A percentile compares a stretch with the other conserved stretches of the same genome.
These are phyloP conservation scores for Barypeithes pellucidus DNA, from an alignment of 2,888 invertebrate species.

Conservation along the genomic window DNA sequence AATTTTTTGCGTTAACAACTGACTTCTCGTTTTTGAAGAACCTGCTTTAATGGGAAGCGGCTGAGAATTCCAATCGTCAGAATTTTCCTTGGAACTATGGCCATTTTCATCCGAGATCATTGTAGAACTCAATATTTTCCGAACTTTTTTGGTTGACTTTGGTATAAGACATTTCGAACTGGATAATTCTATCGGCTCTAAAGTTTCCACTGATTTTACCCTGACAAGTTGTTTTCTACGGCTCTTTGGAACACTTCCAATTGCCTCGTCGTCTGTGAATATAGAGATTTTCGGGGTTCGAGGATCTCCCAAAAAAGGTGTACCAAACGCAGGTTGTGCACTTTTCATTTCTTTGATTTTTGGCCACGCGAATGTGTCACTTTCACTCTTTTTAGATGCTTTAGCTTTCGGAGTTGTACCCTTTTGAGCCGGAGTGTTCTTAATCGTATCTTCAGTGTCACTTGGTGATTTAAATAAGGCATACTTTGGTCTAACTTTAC, in stretches of 20 bases:
- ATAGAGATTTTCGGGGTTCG: slow-evolving; percentile 46
- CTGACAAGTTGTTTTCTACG: slow-evolving; percentile 12
- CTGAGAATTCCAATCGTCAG: neutral
- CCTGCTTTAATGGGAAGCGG: slow-evolving; percentile 11
- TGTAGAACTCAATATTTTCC: neutral
- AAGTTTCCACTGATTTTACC: slow-evolving; percentile 1
- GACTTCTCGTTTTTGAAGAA: slow-evolving; percentile 32
- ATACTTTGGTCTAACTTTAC: slow-evolving; percentile 41
- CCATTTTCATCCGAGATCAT: neutral
- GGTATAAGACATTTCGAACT: neutral
- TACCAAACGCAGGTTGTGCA: neutral
- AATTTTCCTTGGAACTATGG: slow-evolving; percentile 1
- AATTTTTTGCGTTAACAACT: slow-evolving; percentile 28
- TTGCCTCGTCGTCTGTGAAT: slow-evolving; percentile 36
- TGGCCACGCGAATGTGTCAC: slow-evolving; percentile 25
- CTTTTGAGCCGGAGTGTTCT: slow-evolving; percentile 13
- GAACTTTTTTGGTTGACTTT: neutral
- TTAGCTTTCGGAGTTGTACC: slow-evolving; percentile 42
- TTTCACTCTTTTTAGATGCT: slow-evolving; percentile 25
- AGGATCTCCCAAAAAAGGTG: slow-evolving; percentile 4
- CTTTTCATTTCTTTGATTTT: slow-evolving; percentile 18
- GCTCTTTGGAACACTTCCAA: slow-evolving; percentile 10
- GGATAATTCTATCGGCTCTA: neutral
- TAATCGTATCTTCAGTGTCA: neutral
- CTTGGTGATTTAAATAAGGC: slow-evolving; percentile 44